phyloP scores from a whole-genome alignment of 2,888 invertebrate species.

The Xanthostigma xanthostigma region DNA sequence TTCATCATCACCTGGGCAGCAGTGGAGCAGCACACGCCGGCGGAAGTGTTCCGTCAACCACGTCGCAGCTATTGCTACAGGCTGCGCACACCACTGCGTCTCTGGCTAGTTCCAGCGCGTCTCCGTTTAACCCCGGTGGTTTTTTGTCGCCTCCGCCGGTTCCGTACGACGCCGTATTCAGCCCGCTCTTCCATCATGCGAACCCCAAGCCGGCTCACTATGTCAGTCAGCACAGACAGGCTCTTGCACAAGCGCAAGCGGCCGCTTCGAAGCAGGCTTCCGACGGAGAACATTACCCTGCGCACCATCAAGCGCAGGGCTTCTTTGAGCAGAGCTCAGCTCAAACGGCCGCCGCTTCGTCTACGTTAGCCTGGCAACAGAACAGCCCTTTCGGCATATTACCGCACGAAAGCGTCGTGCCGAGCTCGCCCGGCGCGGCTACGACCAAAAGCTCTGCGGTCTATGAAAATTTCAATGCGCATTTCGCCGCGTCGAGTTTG shows the following conservation, averaged over 20 bases:
- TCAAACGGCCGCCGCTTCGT: constrained; percentile 29
- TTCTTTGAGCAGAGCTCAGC: constrained; percentile 53
- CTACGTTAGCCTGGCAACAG: constrained; percentile 57
- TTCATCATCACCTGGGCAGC: constrained; percentile 51
- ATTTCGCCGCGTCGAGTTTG: constrained; percentile 46
- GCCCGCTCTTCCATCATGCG: constrained; percentile 63
- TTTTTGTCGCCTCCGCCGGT: constrained; percentile 63
- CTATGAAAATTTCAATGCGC: constrained; percentile 57
- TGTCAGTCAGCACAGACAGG: constrained; percentile 53
- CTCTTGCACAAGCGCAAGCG: constrained; percentile 34
- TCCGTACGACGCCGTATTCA: constrained; percentile 69
- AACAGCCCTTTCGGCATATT: constrained; percentile 64
- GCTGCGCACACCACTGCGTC: constrained; percentile 45
- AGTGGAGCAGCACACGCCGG: constrained; percentile 33
- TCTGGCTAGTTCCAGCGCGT: constrained; percentile 43
- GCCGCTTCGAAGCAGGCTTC: constrained; percentile 19
- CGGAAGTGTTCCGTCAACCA: constrained; percentile 44
- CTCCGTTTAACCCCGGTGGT: constrained; percentile 52
- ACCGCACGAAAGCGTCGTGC: constrained; percentile 62
- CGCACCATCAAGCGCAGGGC: constrained; percentile 42
- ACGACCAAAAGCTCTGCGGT: constrained; percentile 38
- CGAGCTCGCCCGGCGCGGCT: constrained; percentile 42
- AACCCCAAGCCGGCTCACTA: constrained; percentile 60
- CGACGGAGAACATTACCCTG: constrained; percentile 29
- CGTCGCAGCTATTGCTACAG: constrained; percentile 49